Evolutionary conservation across 2,797 vertebrate genomes (phyloP), one percentile per base, ranked within the genome.

Genomic region (Salmo trutta): DNA sequence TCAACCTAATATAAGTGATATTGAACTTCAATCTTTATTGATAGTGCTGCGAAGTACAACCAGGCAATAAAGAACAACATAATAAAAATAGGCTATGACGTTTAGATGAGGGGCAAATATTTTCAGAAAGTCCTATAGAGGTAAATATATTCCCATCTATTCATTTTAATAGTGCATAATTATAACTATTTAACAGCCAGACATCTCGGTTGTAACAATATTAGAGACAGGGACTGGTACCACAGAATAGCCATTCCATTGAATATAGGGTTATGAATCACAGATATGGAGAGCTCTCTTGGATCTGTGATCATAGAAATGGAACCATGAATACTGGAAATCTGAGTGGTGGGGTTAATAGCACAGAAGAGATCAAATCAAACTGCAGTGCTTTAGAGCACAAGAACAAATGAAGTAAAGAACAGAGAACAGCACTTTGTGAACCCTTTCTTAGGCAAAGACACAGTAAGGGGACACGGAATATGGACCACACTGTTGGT

Each of bases 401-500:
- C 33, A 69, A 41, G 4, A 41, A 36, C 31, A 69, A 29, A 6
- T 17, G 5, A 68, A 69, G 33, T 29, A 67, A 31, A 66, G 74
- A 1, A 76, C 12, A 66, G 75, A 1, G 2, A 29, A 76, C 31
- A 17, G 17, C 14, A 54, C 53, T 15, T 14, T 15, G 14, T 15
- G 51, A 52, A 52, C 8, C 51, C 3, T 54, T 4, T 15, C 17
- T 54, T 54, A 54, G 14, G 53, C 14, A 17, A 16, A 29, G 67
- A 52, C 17, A 24, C 54, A 76, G 31, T 1, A 52, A 68, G 29
- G 51, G 27, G 73, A 77, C 15, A 77, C 6, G 29, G 29, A 81
- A 73, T 36, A 6, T 51, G 4, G 5, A 3, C 64, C 74, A 56
- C 77, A 81, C 90, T 65, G 79, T 82, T 85, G 89, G 84, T 84